phyloP scores from a whole-genome alignment of 2,113 vertebrate genomes.

The Rostratula benghalensis region DNA sequence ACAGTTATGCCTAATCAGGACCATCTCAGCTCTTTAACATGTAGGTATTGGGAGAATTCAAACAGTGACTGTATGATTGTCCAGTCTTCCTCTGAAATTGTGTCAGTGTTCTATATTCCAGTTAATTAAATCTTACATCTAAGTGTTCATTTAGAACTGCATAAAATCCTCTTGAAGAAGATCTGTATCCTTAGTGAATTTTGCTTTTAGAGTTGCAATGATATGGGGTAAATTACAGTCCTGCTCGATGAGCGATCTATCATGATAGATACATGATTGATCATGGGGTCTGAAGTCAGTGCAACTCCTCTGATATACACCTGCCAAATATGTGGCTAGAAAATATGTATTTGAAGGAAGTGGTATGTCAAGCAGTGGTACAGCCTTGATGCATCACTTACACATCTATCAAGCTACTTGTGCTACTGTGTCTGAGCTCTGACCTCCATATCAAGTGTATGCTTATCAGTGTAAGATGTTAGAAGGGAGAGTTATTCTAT shows the following conservation, averaged over 20 bases:
- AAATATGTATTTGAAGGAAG: neutral
- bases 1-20: neutral
- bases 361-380: neutral
- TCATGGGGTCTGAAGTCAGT: neutral
- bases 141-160: neutral
- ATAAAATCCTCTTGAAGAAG: neutral
- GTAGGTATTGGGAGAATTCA: neutral
- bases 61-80: neutral
- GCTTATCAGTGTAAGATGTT: accelerated
- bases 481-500: neutral
- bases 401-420: neutral
- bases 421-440: neutral
- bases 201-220: neutral
- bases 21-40: neutral
- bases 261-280: accelerated
- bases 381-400: neutral
- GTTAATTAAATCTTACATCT: neutral
- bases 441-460: neutral
- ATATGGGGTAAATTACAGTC: neutral
- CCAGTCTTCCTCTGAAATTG: neutral
- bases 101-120: neutral
- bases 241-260: neutral
- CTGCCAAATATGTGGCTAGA: neutral
- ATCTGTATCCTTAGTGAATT: neutral
- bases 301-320: neutral